A percentile compares a stretch with the other conserved stretches of the same genome.
phyloP scores from a whole-genome alignment of 92 coral and sea anemone genomes.

The Phymanthus crucifer region DNA sequence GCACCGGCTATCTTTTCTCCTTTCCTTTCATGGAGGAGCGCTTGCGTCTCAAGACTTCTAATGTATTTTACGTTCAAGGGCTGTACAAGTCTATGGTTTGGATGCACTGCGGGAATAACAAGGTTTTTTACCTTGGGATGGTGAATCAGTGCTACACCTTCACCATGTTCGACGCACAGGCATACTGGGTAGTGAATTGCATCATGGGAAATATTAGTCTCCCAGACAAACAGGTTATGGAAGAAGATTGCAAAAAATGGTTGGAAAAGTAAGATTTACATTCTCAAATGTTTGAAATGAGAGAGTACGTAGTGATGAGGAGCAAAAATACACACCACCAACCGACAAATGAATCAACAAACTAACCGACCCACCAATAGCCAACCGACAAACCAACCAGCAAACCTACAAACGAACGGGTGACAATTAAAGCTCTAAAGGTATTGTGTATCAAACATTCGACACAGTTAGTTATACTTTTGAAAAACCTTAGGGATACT shows the following conservation, averaged over 20 bases:
- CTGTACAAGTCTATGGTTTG: slow-evolving; percentile 53
- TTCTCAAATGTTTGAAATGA: too few relatives aligned
- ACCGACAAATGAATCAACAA: too few relatives aligned
- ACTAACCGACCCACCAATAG: too few relatives aligned
- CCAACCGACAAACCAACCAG: too few relatives aligned
- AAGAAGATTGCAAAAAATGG: slow-evolving; percentile 40
- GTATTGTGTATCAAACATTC: too few relatives aligned
- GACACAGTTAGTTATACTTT: too few relatives aligned
- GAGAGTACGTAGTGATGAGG: too few relatives aligned
- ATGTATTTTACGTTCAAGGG: slow-evolving; percentile 42
- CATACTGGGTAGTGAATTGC: slow-evolving; percentile 47
- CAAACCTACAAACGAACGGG: too few relatives aligned
- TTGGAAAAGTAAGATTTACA: slow-evolving; percentile 52
- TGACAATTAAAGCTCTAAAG: too few relatives aligned
- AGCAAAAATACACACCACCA: too few relatives aligned
- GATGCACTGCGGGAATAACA: slow-evolving; percentile 45
- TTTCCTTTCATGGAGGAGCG: slow-evolving; percentile 51
- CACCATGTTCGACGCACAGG: slow-evolving; percentile 63
- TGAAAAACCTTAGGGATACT: too few relatives aligned
- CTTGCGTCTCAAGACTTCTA: slow-evolving; percentile 39
- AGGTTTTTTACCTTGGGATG: slow-evolving; percentile 45
- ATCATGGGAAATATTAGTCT: slow-evolving; percentile 53
- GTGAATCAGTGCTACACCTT: slow-evolving; percentile 45
- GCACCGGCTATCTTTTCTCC: slow-evolving; percentile 56
- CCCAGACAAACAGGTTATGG: slow-evolving; percentile 47